These are phyloP conservation scores for Amazona guildingii DNA, from an alignment of 2,113 vertebrate species.

Conservation along the genomic window DNA sequence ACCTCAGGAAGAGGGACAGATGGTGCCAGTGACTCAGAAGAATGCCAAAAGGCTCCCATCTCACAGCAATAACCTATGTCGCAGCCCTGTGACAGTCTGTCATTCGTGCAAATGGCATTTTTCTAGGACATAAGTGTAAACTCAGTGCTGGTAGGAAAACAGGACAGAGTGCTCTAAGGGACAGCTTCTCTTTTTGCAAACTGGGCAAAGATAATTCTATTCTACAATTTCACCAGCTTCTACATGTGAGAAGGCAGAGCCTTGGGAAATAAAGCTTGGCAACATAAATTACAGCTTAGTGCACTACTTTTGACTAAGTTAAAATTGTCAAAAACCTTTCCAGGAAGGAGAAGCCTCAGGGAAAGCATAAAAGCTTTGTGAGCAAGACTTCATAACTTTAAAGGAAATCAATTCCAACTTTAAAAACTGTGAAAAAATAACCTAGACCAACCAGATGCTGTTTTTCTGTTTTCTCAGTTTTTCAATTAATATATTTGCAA, in stretches of 20 bases:
- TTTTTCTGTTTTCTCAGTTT: not conserved
- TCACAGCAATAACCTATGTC: constrained; percentile 33
- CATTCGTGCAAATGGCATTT: not conserved
- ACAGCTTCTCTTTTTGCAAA: not conserved
- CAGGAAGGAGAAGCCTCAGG: not conserved
- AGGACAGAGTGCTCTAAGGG: not conserved
- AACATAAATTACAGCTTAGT: not conserved
- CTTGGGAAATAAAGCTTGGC: not conserved
- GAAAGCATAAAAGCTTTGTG: not conserved
- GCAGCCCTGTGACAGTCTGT: not conserved
- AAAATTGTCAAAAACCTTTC: not conserved
- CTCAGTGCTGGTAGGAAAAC: not conserved
- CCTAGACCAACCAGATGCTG: not conserved
- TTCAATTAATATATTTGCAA: not conserved
- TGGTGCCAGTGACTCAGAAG: constrained; percentile 63
- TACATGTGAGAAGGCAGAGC: not conserved
- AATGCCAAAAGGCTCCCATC: not conserved
- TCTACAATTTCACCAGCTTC: not conserved
- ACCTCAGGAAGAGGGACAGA: constrained; percentile 48
- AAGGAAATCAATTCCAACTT: not conserved
- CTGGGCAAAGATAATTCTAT: not conserved
- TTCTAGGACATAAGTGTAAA: constrained; percentile 12
- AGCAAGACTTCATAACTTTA: not conserved
- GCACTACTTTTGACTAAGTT: not conserved
- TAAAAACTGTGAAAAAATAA: not conserved